These are phyloP conservation scores for Drosophila aff. DNA, from an alignment of 1,140 invertebrate genomes.

Conservation along the genomic window DNA sequence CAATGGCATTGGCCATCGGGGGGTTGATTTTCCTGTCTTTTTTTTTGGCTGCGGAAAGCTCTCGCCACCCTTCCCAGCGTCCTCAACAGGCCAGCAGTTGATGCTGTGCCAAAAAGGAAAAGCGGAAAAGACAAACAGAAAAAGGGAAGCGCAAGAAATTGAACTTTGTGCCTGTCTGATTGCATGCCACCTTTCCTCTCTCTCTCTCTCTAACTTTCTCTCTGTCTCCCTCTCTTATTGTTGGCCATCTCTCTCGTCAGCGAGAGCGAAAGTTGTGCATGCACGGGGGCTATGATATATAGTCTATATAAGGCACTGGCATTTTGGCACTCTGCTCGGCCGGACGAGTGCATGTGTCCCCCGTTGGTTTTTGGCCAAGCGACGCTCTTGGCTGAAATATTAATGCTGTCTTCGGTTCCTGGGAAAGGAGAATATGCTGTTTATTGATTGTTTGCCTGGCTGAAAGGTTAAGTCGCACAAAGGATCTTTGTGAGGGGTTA, in stretches of 20 bases:
- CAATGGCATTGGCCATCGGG: constrained; percentile 73
- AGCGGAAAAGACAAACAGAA: constrained; percentile 1
- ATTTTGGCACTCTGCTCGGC: constrained; percentile 21
- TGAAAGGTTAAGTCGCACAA: constrained; percentile 4
- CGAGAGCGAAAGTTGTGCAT: constrained; percentile 71
- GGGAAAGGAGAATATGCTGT: constrained; percentile 10
- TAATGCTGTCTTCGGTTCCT: constrained; percentile 11
- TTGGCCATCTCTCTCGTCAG: constrained; percentile 10
- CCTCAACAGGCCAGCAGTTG: constrained; percentile 67
- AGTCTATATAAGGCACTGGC: constrained; percentile 47
- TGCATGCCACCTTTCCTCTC: constrained; percentile 33
- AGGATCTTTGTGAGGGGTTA: background rate
- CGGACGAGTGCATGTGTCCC: constrained; percentile 35
- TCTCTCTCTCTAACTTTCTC: background rate
- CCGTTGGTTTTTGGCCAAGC: constrained; percentile 1
- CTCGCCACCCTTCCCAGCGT: constrained; percentile 18
- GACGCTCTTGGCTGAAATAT: constrained; percentile 29
- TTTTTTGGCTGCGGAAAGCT: constrained; percentile 43
- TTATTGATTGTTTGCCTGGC: constrained; percentile 26
- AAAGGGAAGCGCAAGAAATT: constrained; percentile 57
- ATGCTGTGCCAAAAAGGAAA: constrained; percentile 70
- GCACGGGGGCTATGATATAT: constrained; percentile 15
- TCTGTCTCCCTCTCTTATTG: background rate
- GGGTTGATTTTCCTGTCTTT: constrained; percentile 36
- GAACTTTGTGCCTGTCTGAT: constrained; percentile 76